Conservation (phyloP, 2,888 invertebrate species). For the Xylocampa areola region DNA sequence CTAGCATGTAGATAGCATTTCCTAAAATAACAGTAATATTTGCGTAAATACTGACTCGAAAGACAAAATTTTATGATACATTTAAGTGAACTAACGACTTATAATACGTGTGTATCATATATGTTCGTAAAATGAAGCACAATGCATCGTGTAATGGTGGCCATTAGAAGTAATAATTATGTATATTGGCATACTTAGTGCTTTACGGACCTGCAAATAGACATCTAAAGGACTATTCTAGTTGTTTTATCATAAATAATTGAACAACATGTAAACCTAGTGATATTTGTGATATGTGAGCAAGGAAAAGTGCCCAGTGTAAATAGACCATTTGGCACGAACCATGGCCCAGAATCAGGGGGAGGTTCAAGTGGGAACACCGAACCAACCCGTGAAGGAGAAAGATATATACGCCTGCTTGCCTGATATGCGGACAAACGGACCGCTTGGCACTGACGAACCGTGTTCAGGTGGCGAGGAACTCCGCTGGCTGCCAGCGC, state of each 20-base stretch:
- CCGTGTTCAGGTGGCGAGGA: slow-evolving; percentile 93
- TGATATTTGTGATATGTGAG: slow-evolving; percentile 76
- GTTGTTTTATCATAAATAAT: slow-evolving; percentile 64
- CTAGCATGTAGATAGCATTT: slow-evolving; percentile 87
- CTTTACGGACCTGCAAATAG: slow-evolving; percentile 80
- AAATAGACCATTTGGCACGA: slow-evolving; percentile 77
- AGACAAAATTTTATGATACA: slow-evolving; percentile 67
- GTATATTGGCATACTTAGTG: slow-evolving; percentile 89
- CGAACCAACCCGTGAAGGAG: slow-evolving; percentile 87
- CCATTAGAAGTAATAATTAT: slow-evolving; percentile 89
- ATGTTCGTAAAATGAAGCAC: slow-evolving; percentile 81
- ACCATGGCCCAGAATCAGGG: slow-evolving; percentile 89
- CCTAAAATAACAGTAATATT: slow-evolving; percentile 78
- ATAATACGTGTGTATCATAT: slow-evolving; percentile 66
- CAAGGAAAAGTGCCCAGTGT: slow-evolving; percentile 77
- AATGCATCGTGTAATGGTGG: slow-evolving; percentile 90
- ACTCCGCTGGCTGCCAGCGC: slow-evolving; percentile 97
- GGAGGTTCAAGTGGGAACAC: slow-evolving; percentile 88
- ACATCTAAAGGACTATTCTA: slow-evolving; percentile 68
- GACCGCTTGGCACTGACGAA: slow-evolving; percentile 85
- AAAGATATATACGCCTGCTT: slow-evolving; percentile 88
- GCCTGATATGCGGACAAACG: slow-evolving; percentile 89
- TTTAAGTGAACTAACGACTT: slow-evolving; percentile 70
- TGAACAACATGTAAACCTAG: slow-evolving; percentile 79
- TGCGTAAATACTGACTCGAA: slow-evolving; percentile 71